phyloP scores from a whole-genome alignment of 2,113 vertebrate species.

The Turnix velox region DNA sequence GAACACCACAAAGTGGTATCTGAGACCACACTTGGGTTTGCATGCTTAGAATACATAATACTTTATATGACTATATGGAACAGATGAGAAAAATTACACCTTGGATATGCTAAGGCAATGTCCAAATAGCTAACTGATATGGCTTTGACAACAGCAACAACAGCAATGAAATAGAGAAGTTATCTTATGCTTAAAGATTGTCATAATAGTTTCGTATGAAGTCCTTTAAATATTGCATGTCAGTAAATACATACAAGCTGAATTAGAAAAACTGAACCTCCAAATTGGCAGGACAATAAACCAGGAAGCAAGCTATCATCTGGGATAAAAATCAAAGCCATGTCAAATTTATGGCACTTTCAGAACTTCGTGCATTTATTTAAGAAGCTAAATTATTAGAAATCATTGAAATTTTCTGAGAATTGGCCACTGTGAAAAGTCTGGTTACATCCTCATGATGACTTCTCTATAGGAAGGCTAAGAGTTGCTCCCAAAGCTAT shows the following conservation, averaged over 20 bases:
- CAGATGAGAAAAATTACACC: not conserved
- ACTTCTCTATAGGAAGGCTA: not conserved
- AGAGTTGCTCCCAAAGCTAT: not conserved
- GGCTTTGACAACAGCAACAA: not conserved
- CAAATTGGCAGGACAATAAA: not conserved
- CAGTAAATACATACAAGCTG: not conserved
- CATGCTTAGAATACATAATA: not conserved
- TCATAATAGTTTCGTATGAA: not conserved
- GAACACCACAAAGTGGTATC: not conserved
- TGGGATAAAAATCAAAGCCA: not conserved
- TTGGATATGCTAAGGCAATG: not conserved
- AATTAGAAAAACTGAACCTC: not conserved
- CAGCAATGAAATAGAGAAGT: not conserved
- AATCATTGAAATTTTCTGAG: not conserved
- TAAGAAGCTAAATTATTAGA: not conserved
- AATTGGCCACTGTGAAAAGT: not conserved
- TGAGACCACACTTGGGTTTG: not conserved
- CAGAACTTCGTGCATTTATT: not conserved
- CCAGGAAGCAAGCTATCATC: not conserved
- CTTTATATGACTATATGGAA: not conserved
- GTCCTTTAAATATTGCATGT: not conserved
- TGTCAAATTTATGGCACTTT: not conserved
- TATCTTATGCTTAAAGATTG: not conserved
- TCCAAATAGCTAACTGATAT: not conserved
- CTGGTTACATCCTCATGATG: not conserved